These are phyloP conservation scores for Ormyrus thymus DNA, from an alignment of 2,888 invertebrate species.

Conservation along the genomic window DNA sequence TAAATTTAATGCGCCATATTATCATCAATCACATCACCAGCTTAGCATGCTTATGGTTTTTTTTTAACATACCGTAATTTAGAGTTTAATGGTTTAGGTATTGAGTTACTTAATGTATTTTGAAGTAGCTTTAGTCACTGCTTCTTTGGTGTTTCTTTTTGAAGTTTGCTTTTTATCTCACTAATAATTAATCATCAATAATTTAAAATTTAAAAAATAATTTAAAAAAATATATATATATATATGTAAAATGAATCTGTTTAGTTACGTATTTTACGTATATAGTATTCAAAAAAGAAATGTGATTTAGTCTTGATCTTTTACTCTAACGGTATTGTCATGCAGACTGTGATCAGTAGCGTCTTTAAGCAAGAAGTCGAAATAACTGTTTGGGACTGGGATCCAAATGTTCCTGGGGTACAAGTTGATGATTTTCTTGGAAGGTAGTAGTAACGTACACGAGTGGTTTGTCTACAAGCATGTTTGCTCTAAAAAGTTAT, in stretches of 20 bases:
- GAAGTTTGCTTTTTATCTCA: constrained; percentile 8
- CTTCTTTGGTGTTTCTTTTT: constrained; percentile 24
- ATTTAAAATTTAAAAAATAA: constrained; percentile 6
- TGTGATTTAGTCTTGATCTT: constrained; percentile 9
- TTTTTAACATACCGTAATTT: constrained; percentile 14
- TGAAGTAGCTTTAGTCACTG: constrained; percentile 5
- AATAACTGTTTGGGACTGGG: constrained; percentile 89
- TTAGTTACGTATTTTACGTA: constrained; percentile 12
- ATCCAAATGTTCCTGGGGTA: constrained; percentile 85
- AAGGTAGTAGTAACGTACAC: constrained; percentile 78
- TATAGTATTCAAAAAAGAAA: constrained; percentile 15
- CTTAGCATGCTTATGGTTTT: constrained; percentile 49
- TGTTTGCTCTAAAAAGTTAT: constrained; percentile 29
- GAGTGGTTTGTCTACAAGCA: constrained; percentile 38
- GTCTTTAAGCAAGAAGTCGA: constrained; percentile 84
- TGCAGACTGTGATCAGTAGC: constrained; percentile 84
- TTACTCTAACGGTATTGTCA: constrained; percentile 37
- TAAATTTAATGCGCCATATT: constrained; percentile 12
- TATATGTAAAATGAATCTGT: constrained; percentile 3
- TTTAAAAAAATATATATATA: constrained; percentile 16
- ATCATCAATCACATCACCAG: constrained; percentile 44
- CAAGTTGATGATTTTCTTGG: constrained; percentile 89
- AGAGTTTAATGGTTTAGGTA: constrained; percentile 19
- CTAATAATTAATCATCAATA: constrained; percentile 17
- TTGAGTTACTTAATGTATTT: constrained; percentile 14